These are phyloP conservation scores for Cervus canadensis DNA, from an alignment of 2,113 vertebrate genomes.

Conservation along the genomic window DNA sequence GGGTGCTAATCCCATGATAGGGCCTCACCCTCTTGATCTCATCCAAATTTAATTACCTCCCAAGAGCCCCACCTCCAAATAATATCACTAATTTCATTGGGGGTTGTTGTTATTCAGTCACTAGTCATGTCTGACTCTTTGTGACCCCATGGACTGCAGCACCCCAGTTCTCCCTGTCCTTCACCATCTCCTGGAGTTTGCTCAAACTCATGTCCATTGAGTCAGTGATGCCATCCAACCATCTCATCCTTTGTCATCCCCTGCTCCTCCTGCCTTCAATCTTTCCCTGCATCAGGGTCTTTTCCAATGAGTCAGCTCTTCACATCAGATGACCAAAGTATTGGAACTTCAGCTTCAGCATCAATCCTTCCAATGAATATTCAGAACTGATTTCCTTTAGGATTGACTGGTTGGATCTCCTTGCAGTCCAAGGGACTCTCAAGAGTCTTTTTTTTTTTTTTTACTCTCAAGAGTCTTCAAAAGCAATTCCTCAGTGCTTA, in stretches of 20 bases:
- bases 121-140: neutral
- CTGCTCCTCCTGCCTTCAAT: neutral
- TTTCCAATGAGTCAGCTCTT: neutral
- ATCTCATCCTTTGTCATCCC: neutral
- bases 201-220: neutral
- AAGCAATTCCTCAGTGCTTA: neutral
- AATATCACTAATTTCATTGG: neutral
- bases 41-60: neutral
- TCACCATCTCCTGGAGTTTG: neutral
- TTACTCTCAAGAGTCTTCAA: neutral
- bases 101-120: neutral
- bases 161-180: neutral
- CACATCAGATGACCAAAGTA: neutral
- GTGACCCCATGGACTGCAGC: neutral
- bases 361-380: neutral
- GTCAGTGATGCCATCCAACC: neutral
- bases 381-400: neutral
- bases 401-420: neutral
- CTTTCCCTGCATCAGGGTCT: neutral
- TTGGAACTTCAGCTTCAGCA: neutral
- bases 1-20: neutral
- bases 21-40: neutral
- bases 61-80: neutral
- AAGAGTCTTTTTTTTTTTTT: neutral
- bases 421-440: neutral